phyloP scores from a whole-genome alignment of 2,113 vertebrate genomes.

The Rafetus swinhoei region DNA sequence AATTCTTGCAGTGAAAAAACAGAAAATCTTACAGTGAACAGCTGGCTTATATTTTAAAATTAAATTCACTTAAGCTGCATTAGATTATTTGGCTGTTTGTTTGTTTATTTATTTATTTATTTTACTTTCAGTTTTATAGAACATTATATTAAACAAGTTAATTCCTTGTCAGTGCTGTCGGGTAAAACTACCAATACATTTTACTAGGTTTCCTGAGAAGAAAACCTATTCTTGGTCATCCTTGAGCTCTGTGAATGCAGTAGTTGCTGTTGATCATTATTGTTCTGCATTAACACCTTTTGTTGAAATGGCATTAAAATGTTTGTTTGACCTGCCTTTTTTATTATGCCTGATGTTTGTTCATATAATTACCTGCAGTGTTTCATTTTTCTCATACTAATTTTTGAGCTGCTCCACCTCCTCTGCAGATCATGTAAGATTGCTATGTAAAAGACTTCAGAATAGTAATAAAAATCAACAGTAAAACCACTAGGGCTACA shows the following conservation, averaged over 20 bases:
- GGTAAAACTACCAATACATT: background rate
- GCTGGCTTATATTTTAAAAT: background rate
- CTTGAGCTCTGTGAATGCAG: accelerated
- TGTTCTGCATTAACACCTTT: background rate
- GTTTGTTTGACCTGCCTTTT: conserved; percentile 45
- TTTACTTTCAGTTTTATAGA: background rate
- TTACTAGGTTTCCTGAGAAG: background rate
- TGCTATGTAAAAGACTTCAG: conserved; percentile 1
- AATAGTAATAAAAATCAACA: background rate
- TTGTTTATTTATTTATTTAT: background rate
- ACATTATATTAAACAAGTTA: background rate
- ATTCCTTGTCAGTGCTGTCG: conserved; percentile 5
- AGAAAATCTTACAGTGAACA: background rate
- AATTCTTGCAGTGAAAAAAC: background rate
- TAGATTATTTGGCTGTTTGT: background rate
- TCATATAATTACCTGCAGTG: background rate
- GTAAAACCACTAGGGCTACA: background rate
- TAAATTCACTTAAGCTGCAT: background rate
- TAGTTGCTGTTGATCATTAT: background rate
- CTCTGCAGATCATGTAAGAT: background rate
- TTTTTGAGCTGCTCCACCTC: background rate
- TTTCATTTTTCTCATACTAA: conserved; percentile 23
- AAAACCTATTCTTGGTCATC: background rate
- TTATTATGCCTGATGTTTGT: conserved; percentile 25
- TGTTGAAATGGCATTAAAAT: background rate